A percentile compares a stretch with the other conserved stretches of the same genome.
phyloP scores from a whole-genome alignment of 1,140 invertebrate genomes.

The Cyclargus thomasi region DNA sequence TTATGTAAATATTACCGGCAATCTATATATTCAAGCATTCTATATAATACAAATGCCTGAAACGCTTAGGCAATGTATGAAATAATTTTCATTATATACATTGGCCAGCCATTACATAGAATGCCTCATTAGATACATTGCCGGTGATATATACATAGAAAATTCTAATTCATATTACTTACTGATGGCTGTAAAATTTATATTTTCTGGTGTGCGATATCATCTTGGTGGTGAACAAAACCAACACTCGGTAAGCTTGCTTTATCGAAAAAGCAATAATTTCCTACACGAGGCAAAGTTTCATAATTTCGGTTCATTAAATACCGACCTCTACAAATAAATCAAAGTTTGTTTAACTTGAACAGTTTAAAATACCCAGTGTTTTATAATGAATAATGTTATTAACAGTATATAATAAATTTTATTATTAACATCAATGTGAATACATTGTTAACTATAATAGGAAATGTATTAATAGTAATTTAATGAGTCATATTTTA shows the following conservation, averaged over 20 bases:
- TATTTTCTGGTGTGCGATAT: neutral
- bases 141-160: no score
- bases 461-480: neutral
- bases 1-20: no score
- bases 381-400: conserved; percentile 4
- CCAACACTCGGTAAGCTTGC: neutral
- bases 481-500: neutral
- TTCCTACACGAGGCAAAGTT: neutral
- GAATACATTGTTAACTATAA: neutral
- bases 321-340: neutral
- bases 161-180: no score
- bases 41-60: no score
- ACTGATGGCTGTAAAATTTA: neutral
- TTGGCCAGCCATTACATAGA: no score
- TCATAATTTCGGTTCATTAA: neutral
- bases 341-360: neutral
- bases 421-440: neutral
- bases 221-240: neutral
- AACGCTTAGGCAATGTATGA: no score
- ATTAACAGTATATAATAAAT: neutral
- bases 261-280: neutral
- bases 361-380: neutral
- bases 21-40: no score
- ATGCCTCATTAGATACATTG: no score
- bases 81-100: no score